phyloP scores from a whole-genome alignment of 2,888 invertebrate genomes.

The Apotomis betuletana region DNA sequence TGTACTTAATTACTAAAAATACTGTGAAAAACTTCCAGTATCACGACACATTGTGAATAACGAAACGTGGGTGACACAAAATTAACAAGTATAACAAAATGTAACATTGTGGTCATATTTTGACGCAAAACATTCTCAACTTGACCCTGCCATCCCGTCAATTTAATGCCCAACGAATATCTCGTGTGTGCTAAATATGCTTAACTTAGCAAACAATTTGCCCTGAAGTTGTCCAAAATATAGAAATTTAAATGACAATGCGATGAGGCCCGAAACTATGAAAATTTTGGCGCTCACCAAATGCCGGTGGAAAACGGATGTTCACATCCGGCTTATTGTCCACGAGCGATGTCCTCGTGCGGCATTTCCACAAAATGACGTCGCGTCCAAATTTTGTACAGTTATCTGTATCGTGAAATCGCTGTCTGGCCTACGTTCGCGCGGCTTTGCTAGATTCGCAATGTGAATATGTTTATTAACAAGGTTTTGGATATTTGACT shows the following conservation, averaged over 20 bases:
- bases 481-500: background rate
- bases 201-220: conserved; percentile 33
- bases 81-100: too few relatives aligned
- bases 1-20: too few relatives aligned
- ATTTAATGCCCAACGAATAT: background rate
- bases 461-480: background rate
- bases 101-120: too few relatives aligned
- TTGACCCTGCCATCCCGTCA: too few relatives aligned
- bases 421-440: conserved; percentile 53
- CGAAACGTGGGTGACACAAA: too few relatives aligned
- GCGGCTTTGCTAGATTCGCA: conserved; percentile 37
- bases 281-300: conserved; percentile 81
- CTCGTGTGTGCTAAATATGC: background rate
- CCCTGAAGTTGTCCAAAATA: conserved; percentile 47
- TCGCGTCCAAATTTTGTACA: conserved; percentile 69
- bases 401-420: conserved; percentile 75
- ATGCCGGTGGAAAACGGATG: conserved; percentile 77
- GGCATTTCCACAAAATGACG: conserved; percentile 68
- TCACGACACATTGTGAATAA: too few relatives aligned
- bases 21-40: too few relatives aligned
- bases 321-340: conserved; percentile 72
- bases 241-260: conserved; percentile 76
- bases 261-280: conserved; percentile 67
- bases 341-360: conserved; percentile 77
- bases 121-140: too few relatives aligned